A percentile compares a stretch with the other conserved stretches of the same genome.
These are phyloP conservation scores for Malthinus seriepunctatus DNA, from an alignment of 2,888 invertebrate species.

Conservation along the genomic window DNA sequence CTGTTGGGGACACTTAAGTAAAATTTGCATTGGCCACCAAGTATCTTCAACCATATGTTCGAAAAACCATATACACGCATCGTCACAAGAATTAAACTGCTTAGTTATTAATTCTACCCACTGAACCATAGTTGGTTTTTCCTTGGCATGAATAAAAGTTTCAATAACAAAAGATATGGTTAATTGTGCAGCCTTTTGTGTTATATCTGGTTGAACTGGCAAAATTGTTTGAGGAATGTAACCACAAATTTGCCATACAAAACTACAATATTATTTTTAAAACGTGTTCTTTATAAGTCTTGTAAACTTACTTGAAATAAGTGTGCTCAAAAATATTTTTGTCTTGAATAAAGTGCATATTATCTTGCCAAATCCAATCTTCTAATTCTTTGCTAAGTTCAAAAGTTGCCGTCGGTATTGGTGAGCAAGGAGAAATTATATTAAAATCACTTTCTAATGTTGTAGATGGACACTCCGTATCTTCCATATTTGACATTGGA, in stretches of 20 bases:
- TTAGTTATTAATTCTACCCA: slow-evolving; percentile 96
- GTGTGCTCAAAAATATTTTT: slow-evolving; percentile 96
- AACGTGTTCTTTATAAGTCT: neutral
- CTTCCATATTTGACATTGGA: slow-evolving; percentile 51
- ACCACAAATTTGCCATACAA: slow-evolving; percentile 96
- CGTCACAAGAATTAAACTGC: slow-evolving; percentile 89
- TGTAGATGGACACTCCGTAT: slow-evolving; percentile 45
- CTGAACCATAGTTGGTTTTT: slow-evolving; percentile 96
- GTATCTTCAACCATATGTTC: slow-evolving; percentile 92
- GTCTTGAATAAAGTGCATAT: slow-evolving; percentile 92
- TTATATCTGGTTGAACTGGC: slow-evolving; percentile 76
- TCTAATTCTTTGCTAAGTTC: slow-evolving; percentile 79
- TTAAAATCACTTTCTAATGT: slow-evolving; percentile 41
- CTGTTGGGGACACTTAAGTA: slow-evolving; percentile 95
- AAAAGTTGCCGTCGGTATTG: slow-evolving; percentile 49
- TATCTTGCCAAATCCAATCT: slow-evolving; percentile 97
- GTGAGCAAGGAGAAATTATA: slow-evolving; percentile 25
- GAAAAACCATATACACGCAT: slow-evolving; percentile 89
- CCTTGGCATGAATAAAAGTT: slow-evolving; percentile 95
- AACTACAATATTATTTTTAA: slow-evolving; percentile 60
- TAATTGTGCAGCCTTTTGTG: slow-evolving; percentile 83
- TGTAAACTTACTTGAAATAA: slow-evolving; percentile 79
- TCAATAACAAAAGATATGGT: slow-evolving; percentile 95
- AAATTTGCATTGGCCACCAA: slow-evolving; percentile 92
- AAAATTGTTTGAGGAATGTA: slow-evolving; percentile 89